Base-by-base conservation (phyloP, 2,797 vertebrate genomes). In the Enteromius thamalakanensis region DNA sequence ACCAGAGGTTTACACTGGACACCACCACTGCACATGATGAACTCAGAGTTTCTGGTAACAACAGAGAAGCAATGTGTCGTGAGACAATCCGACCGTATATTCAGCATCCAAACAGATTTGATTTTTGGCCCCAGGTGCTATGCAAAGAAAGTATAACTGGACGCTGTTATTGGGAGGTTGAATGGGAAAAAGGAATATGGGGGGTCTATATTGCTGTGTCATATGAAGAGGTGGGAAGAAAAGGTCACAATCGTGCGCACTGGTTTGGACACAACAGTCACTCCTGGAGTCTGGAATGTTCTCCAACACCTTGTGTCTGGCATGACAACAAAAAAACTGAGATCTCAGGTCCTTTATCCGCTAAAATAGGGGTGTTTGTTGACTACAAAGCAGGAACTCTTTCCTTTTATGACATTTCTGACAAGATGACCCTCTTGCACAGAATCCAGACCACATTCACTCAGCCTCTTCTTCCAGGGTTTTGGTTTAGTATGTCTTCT, bases 201-300 rank as follows among this genome's bases (percentile, higher is more conserved):
- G 49, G 49, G 15, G 72, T 75, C 17, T 75, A 51, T 55, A n/a
- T 75, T 34, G 49, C 51, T 1, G 29, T 58, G 21, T 76, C 72
- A 58, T 55, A 76, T 76, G 55, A 37, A 76, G 51, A 19, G 1
- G 53, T 75, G 17, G 32, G 72, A 32, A 55, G 72, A 37, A 76
- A 76, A 55, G 72, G 72, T 9, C 17, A 6, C 4, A 26, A 55
- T 58, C 4, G 14, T 32, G 72, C 3, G 6, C 53, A 37, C 3
- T 76, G 51, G 72, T 76, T 76, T 76, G 72, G 32, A 37, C 72
- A 55, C 51, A 76, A 76, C 29, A 55, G 53, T 76, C 29, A 23
- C 51, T 76, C 72, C 19, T 76, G 72, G 72, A 76, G 72, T 58
- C 72, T 76, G 29, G 51, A 76, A 14, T 76, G 72, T 55, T 76